Percentiles rank a stretch among this genome's conserved stretches.
phyloP scores from a whole-genome alignment of 2,113 vertebrate genomes.

The Urocynchramus pylzowi region DNA sequence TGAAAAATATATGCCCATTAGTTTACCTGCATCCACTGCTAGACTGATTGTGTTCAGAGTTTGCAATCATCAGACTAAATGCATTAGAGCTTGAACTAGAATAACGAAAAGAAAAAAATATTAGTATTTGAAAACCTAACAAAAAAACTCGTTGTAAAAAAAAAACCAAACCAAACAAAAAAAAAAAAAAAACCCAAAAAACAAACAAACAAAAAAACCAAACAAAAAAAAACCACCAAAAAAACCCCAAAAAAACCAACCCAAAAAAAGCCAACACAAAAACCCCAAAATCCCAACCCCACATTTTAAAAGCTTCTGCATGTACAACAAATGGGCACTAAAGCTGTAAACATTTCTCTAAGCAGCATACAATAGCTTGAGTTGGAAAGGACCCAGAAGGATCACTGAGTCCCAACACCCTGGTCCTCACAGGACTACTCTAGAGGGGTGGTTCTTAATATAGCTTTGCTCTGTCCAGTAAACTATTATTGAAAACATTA shows the following conservation, averaged over 20 bases:
- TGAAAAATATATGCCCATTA: background rate
- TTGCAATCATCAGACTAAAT: conserved; percentile 82
- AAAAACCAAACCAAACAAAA: background rate
- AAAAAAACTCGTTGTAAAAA: no score
- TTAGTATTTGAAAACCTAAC: background rate
- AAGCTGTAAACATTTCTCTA: background rate
- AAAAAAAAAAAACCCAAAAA: background rate
- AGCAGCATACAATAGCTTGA: background rate
- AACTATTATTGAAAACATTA: background rate
- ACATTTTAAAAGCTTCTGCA: background rate
- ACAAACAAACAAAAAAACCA: background rate
- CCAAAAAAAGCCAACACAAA: background rate
- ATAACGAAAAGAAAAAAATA: background rate
- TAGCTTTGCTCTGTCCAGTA: background rate
- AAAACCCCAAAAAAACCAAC: background rate
- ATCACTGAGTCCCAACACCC: background rate
- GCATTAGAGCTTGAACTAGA: conserved; percentile 80
- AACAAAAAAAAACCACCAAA: background rate
- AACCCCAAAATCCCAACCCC: rapidly evolving
- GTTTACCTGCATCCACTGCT: conserved; percentile 88
- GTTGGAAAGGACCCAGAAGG: background rate
- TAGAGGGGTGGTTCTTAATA: background rate
- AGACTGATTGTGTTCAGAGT: conserved; percentile 85
- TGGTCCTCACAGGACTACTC: background rate
- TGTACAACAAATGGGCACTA: background rate